Base-by-base conservation (phyloP, 2,888 invertebrate genomes). In the Camponotus fellah region DNA sequence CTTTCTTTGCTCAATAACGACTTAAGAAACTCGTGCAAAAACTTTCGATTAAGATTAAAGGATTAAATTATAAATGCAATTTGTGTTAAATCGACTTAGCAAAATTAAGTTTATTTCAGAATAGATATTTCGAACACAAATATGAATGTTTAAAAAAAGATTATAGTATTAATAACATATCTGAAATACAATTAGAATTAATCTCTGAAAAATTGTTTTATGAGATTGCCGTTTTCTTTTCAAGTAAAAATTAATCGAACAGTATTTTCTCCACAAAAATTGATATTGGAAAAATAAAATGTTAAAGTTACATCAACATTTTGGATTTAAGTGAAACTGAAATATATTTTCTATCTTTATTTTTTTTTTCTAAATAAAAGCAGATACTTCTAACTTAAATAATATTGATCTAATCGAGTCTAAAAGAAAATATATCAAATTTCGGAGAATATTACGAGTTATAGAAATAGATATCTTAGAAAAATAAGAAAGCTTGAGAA, bases 1-100 rank as follows among this genome's bases (percentile, higher is more conserved):
- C 21, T 81, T 58, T 60, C 72, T 34, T 75, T 46, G n/a, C 14
- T 21, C 79, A 10, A 60, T 79, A 43, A n/a, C 21, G 10, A 14
- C 17, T 60, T 62, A 21, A 53, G 40, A 60, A 60, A 46, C n/a
- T 5, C 6, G 32, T n/a, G 32, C n/a, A 43, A 17, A 26, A 77
- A 56, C n/a, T 77, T 77, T 77, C 8, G 56, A 69, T 56, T 32
- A 17, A 53, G 34, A 77, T 69, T 76, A 5, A 26, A 66, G 3
- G 53, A 49, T 76, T 71, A n/a, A 26, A 77, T 53, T 32, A 26
- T 26, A 66, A 76, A 40, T 77, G 0, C n/a, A 40, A 5, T 56
- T 77, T 43, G 32, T 69, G 32, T 40, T 17, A 32, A 9, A 69
- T 37, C 6, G 49, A 49, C 12, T 21, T 65, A 65, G 21, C 21